Conservation (phyloP, 2,797 vertebrate genomes). For the Crenichthys baileyi region DNA sequence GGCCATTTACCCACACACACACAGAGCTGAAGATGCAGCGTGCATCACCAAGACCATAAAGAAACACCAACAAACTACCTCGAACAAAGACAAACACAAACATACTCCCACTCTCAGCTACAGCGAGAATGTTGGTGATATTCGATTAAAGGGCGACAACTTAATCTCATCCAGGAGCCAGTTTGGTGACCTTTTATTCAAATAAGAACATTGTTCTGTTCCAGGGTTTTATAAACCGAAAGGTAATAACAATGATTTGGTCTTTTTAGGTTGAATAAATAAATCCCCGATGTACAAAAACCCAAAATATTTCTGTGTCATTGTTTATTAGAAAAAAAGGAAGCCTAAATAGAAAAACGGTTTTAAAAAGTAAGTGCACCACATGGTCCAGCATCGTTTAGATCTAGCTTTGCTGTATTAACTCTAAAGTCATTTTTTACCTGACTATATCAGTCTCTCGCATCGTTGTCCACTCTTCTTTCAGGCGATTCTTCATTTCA, state of each 20-base stretch:
- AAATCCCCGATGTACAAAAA: background rate
- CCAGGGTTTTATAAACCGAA: background rate
- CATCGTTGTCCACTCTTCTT: no score
- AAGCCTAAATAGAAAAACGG: background rate
- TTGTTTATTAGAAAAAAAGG: background rate
- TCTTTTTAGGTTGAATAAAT: background rate
- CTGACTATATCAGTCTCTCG: no score
- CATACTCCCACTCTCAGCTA: slow-evolving; percentile 43
- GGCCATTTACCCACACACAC: slow-evolving; percentile 63
- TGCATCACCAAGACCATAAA: slow-evolving; percentile 59
- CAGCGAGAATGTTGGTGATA: slow-evolving; percentile 57
- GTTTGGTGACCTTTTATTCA: slow-evolving; percentile 33
- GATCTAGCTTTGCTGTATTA: no score
- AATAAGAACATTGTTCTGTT: background rate
- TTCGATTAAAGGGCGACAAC: slow-evolving; percentile 62
- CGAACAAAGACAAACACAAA: slow-evolving; percentile 56
- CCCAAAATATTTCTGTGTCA: background rate
- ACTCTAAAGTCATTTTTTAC: no score
- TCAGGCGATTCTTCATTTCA: no score
- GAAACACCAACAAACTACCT: slow-evolving; percentile 67
- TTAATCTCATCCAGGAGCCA: slow-evolving; percentile 33
- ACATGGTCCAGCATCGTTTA: background rate
- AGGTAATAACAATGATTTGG: background rate
- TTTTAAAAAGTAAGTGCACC: background rate
- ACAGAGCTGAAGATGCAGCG: slow-evolving; percentile 32